Conservation (phyloP, 2,888 invertebrate species). For the Oscheius sp. region DNA sequence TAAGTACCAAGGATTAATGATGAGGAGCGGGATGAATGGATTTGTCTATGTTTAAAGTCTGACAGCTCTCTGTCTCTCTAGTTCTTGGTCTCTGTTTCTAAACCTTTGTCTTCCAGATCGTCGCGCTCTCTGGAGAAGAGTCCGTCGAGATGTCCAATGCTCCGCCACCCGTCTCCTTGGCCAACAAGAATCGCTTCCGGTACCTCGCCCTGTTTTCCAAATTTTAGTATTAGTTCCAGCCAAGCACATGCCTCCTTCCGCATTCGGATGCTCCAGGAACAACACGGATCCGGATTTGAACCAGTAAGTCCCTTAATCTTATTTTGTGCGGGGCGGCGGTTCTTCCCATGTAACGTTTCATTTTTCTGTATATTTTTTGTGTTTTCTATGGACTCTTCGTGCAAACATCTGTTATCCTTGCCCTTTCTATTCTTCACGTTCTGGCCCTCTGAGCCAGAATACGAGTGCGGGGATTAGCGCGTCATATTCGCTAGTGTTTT, state of each 20-base stretch:
- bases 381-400: not conserved
- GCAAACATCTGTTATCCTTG: not conserved
- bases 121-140: constrained; percentile 59
- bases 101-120: constrained; percentile 45
- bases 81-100: not conserved
- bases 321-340: not conserved
- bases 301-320: constrained; percentile 40
- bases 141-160: constrained; percentile 52
- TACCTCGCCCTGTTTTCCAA: not conserved
- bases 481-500: too few species aligned
- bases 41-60: too few species aligned
- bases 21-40: too few species aligned
- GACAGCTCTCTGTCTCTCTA: too few species aligned
- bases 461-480: too few species aligned
- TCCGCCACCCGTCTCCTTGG: constrained; percentile 43
- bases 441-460: too few species aligned
- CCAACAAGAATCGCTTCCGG: constrained; percentile 47
- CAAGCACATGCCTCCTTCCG: constrained; percentile 67
- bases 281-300: constrained; percentile 58
- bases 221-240: constrained; percentile 41
- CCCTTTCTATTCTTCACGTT: too few species aligned
- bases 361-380: not conserved
- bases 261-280: constrained; percentile 70
- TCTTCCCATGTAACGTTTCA: not conserved
- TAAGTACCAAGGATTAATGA: too few species aligned